Percentiles rank a stretch among this genome's conserved stretches.
Evolutionary conservation across 2,113 vertebrate genomes (phyloP).

Genomic region (Paedocypris sp.): DNA sequence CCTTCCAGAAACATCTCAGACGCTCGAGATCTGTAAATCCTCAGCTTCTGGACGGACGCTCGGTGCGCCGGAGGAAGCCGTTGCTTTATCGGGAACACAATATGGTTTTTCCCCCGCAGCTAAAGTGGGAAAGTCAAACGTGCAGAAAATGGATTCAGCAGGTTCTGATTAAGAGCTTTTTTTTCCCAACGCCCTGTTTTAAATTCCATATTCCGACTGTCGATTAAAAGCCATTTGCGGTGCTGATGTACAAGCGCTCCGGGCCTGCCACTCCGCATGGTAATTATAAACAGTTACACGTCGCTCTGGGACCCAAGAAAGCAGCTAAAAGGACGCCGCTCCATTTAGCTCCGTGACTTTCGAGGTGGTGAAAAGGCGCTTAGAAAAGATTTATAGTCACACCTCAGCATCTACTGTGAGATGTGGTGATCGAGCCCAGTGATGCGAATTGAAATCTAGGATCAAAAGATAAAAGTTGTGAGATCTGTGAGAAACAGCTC

Average conservation of each 20-base stretch:
- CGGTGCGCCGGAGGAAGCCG: background rate
- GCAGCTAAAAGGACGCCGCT: background rate
- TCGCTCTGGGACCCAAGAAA: background rate
- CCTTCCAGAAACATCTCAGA: background rate
- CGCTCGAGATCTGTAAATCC: conserved; percentile 2
- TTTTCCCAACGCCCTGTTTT: background rate
- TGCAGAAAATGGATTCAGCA: background rate
- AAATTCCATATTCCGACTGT: background rate
- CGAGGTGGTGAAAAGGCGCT: background rate
- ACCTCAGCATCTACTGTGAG: background rate
- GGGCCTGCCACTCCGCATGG: conserved; percentile 3
- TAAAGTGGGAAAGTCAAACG: background rate
- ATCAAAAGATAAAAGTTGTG: background rate
- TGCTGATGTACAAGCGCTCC: background rate
- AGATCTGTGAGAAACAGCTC: too few relatives aligned
- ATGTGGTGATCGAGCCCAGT: too few relatives aligned
- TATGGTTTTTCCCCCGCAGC: background rate
- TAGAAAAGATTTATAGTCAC: background rate
- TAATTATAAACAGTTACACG: conserved; percentile 18
- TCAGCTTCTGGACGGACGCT: conserved; percentile 10
- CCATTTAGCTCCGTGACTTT: background rate
- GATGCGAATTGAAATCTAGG: background rate
- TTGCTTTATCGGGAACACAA: conserved; percentile 17
- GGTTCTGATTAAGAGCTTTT: background rate
- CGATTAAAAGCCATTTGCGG: background rate